These are phyloP conservation scores for Rhodinocichla rosea DNA, from an alignment of 2,113 vertebrate species.

Conservation along the genomic window DNA sequence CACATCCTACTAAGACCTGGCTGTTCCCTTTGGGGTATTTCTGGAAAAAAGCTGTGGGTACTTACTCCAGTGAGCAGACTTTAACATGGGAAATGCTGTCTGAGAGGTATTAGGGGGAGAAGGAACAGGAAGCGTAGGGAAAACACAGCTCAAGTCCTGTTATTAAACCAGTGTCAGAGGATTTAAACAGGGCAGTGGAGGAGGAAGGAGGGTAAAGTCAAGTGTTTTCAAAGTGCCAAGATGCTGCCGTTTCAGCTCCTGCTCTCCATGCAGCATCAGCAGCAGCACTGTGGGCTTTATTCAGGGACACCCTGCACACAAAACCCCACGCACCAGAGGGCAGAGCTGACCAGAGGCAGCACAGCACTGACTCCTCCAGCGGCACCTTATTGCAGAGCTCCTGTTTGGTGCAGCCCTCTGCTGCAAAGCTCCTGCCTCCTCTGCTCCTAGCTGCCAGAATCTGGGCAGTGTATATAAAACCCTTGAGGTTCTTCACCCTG, in stretches of 20 bases:
- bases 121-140: background rate
- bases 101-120: background rate
- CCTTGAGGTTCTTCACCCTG: background rate
- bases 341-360: background rate
- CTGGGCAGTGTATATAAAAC: background rate
- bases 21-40: background rate
- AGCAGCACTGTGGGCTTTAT: background rate
- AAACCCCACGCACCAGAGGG: accelerated
- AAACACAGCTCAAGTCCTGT: background rate
- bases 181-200: background rate
- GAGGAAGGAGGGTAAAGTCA: background rate
- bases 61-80: background rate
- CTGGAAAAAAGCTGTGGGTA: background rate
- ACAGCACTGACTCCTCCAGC: background rate
- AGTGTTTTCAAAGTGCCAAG: background rate
- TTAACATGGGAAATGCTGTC: background rate
- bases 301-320: background rate
- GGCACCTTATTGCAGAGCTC: background rate
- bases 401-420: background rate
- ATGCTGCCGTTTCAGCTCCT: background rate
- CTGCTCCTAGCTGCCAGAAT: background rate
- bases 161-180: background rate
- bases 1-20: background rate
- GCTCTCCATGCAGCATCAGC: background rate
- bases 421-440: background rate